phyloP scores from a whole-genome alignment of 2,797 vertebrate genomes.

The Garrulus glandarius region DNA sequence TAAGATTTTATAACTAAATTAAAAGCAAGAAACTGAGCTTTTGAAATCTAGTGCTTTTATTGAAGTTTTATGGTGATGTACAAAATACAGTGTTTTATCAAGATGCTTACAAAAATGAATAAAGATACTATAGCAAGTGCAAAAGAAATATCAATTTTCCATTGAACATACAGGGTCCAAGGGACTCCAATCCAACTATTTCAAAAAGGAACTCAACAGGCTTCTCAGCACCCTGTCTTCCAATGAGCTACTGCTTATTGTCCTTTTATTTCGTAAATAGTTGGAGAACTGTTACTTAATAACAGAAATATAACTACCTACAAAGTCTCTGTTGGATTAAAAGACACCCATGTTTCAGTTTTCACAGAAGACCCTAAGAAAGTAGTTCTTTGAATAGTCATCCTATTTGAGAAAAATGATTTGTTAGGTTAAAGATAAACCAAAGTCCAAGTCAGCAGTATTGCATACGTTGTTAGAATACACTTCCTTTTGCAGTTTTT shows the following conservation, averaged over 20 bases:
- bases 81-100: conserved; percentile 1
- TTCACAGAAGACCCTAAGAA: neutral
- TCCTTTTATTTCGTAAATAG: neutral
- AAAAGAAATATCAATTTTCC: neutral
- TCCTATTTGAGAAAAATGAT: neutral
- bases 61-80: neutral
- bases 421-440: conserved; percentile 28
- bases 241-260: neutral
- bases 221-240: neutral
- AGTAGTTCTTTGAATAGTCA: neutral
- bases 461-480: conserved; percentile 33
- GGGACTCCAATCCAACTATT: neutral
- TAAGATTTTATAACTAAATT: neutral
- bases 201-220: neutral
- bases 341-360: neutral
- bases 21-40: neutral
- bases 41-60: conserved; percentile 5
- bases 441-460: conserved; percentile 37
- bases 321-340: neutral
- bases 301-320: neutral
- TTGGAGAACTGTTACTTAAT: neutral
- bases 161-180: neutral
- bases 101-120: neutral
- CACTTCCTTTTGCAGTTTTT: conserved; percentile 60
- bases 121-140: neutral